Evolutionary conservation across 2,797 vertebrate species (phyloP).

Genomic region (Bucorvus abyssinicus): DNA sequence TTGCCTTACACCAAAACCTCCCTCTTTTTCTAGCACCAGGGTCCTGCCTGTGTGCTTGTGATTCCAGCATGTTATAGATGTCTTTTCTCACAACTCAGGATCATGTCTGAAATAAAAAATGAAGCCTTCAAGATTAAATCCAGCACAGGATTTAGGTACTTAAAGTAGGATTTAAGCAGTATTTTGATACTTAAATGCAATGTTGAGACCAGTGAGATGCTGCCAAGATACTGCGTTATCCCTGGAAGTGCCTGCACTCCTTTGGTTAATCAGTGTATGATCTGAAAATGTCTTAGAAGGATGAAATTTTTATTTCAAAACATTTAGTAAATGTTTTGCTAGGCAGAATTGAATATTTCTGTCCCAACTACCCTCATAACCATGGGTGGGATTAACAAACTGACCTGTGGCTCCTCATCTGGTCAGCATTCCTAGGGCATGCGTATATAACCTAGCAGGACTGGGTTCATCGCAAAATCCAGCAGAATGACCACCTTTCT

Average conservation of each 20-base stretch:
- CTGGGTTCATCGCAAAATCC: neutral
- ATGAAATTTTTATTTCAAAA: neutral
- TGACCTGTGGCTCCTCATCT: neutral
- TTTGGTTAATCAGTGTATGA: slow-evolving; percentile 23
- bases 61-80: slow-evolving; percentile 9
- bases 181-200: slow-evolving; percentile 65
- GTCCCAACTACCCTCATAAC: neutral
- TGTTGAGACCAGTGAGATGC: slow-evolving; percentile 54
- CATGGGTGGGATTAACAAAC: neutral
- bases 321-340: neutral
- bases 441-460: neutral
- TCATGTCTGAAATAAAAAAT: slow-evolving; percentile 48
- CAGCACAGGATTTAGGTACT: slow-evolving; percentile 64
- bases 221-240: slow-evolving; percentile 59
- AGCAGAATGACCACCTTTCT: neutral
- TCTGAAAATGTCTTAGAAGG: slow-evolving; percentile 9
- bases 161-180: slow-evolving; percentile 58
- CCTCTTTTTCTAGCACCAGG: neutral
- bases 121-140: slow-evolving; percentile 65
- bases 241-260: neutral
- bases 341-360: neutral
- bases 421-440: fast-evolving
- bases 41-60: neutral
- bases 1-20: neutral
- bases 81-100: slow-evolving; percentile 18